Evolutionary conservation across 2,888 invertebrate genomes (phyloP), one percentile per base, ranked within the genome.

Genomic region (Chrysina gloriosa): DNA sequence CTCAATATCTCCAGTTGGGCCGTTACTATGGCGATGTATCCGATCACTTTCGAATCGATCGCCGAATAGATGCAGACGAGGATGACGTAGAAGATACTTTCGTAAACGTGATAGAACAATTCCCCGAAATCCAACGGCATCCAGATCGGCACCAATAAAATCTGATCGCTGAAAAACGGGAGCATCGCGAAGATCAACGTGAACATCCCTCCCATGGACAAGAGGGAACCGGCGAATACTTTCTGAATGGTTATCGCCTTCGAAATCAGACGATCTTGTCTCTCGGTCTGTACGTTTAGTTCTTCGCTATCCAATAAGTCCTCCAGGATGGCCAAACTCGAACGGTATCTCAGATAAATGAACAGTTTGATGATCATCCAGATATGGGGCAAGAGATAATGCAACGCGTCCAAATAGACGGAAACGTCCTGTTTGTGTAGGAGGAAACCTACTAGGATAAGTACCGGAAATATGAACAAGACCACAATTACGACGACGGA

Each of bases 1-100:
- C 71, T 70, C n/a, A 73, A 39, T 31, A 74, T 72, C n/a, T 73
- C 72, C 14, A 74, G 58, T 25, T 73, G 71, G 11, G 71, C 69
- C 6, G 66, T 50, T 39, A 61, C 70, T 3, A 70, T 67, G 23
- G 66, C 67, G 61, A 72, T 69, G 19, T 69, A 68, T 47, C 67
- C 25, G n/a, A 66, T 63, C 1, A 67, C 69, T 29, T 72, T 29
- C 5, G 66, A 31, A 66, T 73, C 72, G 6, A 69, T 69, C 16
- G 52, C 23, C 3, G 16, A n/a, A 52, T 52, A 14, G 9, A 29
- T 52, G n/a, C n/a, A 52, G 14, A 29, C 52, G 19, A 29, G 16
- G 6, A 52, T 2, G 29, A 52, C 23, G 2, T 29, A 29, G 5
- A 7, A 21, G 1, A 29, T 2, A 6, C 9, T 29, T 29, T 52